phyloP scores from a whole-genome alignment of 2,888 invertebrate genomes.

The Mesorhabditis spiculigera region DNA sequence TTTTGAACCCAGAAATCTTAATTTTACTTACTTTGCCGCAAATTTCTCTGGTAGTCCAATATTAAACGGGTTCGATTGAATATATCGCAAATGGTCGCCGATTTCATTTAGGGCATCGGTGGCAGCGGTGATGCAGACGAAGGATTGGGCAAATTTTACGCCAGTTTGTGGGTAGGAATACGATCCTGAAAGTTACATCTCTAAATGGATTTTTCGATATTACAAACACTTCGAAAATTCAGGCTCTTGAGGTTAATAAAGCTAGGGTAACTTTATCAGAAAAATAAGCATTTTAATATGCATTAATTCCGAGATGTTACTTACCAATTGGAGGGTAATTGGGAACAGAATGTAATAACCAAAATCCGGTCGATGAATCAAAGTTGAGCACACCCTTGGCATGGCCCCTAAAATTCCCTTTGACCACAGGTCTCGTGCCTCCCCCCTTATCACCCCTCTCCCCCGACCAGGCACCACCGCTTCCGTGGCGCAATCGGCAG shows the following conservation, averaged over 20 bases:
- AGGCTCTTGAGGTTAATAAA: not conserved
- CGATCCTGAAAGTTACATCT: conserved; percentile 6
- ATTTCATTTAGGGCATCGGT: conserved; percentile 32
- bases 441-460: too few relatives aligned
- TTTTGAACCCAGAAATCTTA: too few relatives aligned
- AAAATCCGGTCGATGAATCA: conserved; percentile 72
- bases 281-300: too few relatives aligned
- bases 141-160: conserved; percentile 36
- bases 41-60: conserved; percentile 29
- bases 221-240: not conserved
- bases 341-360: conserved; percentile 92
- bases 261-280: not conserved
- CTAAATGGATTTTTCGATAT: not conserved
- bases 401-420: too few relatives aligned
- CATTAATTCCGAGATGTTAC: too few relatives aligned
- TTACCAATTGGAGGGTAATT: conserved; percentile 69
- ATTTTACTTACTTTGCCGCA: conserved; percentile 19
- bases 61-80: conserved; percentile 28
- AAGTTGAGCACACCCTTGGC: conserved; percentile 68
- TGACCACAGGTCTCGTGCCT: too few relatives aligned
- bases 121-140: conserved; percentile 38
- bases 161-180: conserved; percentile 35
- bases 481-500: conserved; percentile 42
- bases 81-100: conserved; percentile 35
- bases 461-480: too few relatives aligned